Base-by-base conservation (phyloP, 2,113 vertebrate species). In the Pogona vitticeps region DNA sequence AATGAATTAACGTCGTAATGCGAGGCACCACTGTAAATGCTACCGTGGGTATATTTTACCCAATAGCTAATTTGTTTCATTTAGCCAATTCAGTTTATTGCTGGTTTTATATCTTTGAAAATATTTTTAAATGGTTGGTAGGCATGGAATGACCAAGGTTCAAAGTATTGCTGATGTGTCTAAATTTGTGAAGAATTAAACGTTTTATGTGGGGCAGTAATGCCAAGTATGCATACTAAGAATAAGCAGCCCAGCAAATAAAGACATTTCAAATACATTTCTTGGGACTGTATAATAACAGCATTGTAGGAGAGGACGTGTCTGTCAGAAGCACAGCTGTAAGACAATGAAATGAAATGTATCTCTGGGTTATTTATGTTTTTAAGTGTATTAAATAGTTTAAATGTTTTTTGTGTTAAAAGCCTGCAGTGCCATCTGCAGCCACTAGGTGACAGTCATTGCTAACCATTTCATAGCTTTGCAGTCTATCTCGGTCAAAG, bases 101-200 rank as follows among this genome's bases (percentile, higher is more conserved):
- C 42, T 52, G 46, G 46, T 52, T 70, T 89, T 68, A 67, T 82
- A 10, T 38, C 56, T 65, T 70, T 36, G 23, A 40, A 59, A 67
- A 0, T 0, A 0, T 86, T 82, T 52, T 91, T 78, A 77, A 85
- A 85, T 83, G n/a, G 86, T 76, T 80, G 85, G 90, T 89, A 83
- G 89, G 15, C 3, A 2, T 83, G 59, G 86, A 87, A 38, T 86
- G 91, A 72, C 42, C 36, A 38, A 15, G 84, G 88, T 71, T 85
- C 38, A 82, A 91, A 63, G 86, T 88, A 91, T 93, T 94, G 92
- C 92, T 88, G 89, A 23, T 72, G 59, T 77, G 1, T 88, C 1
- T 89, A 73, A 23, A 40, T 26, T 83, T 31, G 82, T 80, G 80
- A 68, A 89, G 61, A 21, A 63, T 63, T 63, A 63, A 6, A 63